Evolutionary conservation across 2,888 invertebrate genomes (phyloP), one percentile per base, ranked within the genome.

Genomic region (Eristalis intricaria): DNA sequence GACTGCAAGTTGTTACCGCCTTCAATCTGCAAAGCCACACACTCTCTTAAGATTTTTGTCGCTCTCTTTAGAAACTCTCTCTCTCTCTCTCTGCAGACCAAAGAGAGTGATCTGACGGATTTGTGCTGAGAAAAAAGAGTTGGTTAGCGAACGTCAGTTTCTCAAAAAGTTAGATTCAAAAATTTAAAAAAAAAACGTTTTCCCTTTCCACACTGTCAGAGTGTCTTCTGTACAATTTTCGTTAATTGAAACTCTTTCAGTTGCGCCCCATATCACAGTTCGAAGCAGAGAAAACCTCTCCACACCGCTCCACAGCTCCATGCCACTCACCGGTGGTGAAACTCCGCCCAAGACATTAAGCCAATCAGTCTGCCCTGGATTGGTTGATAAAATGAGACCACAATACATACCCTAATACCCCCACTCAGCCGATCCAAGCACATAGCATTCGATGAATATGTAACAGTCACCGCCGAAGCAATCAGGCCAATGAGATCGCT

Each of bases 401-500:
- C 13, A 69, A 68, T 65, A 83, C 68, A 83, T 73, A 80, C 83
- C 50, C 35, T 68, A 71, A 56, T 76, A 58, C 71, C 87, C 84
- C 87, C 83, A 83, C 87, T 76, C 64, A 60, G 40, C 11, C 4
- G 5, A 8, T n/a, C 22, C 66, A 60, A 83, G 11, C 76, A 87
- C 78, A 22, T 63, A 66, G 35, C 35, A 76, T 26, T 66, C 60
- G 13, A 60, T 65, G 78, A 50, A 86, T 86, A 86, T 83, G 86
- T 87, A 87, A 76, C 83, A 79, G 65, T 79, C 70, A 29, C 71
- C 29, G 66, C 19, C 63, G 60, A 60, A 73, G 63, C 83, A 83
- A 83, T 73, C 87, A 83, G 79, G 75, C 87, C 87, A 87, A 87
- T 87, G 76, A 40, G 87, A 87, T 70, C 73, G 70, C 83, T 76